Conservation (phyloP, 2,888 invertebrate species). For the Coleophora deauratella region DNA sequence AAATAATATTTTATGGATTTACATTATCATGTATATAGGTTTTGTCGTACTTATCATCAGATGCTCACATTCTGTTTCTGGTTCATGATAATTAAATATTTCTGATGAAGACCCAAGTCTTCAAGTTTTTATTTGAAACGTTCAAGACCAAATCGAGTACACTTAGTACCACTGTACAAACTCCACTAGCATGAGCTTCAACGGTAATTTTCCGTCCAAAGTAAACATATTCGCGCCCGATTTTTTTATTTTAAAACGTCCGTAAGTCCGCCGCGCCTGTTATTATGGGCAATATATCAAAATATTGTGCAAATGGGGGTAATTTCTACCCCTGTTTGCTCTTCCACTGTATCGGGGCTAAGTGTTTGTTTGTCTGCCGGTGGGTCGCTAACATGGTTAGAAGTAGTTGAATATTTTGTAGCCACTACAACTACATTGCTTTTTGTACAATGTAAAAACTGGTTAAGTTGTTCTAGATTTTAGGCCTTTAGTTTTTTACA, state of each 20-base stretch:
- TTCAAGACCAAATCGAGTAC: slow-evolving; percentile 18
- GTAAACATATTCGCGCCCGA: slow-evolving; percentile 54
- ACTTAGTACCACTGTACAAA: slow-evolving; percentile 19
- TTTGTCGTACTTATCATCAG: too few relatives aligned
- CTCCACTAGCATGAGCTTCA: slow-evolving; percentile 27
- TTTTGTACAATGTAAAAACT: too few relatives aligned
- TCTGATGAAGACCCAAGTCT: too few relatives aligned
- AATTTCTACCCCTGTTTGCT: slow-evolving; percentile 34
- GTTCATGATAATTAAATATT: too few relatives aligned
- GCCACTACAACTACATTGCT: too few relatives aligned
- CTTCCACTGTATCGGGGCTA: background rate
- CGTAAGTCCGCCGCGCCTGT: slow-evolving; percentile 35
- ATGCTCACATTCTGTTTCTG: too few relatives aligned
- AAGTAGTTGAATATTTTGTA: too few relatives aligned
- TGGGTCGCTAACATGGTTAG: background rate
- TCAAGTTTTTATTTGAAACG: too few relatives aligned
- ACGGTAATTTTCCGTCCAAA: slow-evolving; percentile 40
- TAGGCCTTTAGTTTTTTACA: too few relatives aligned
- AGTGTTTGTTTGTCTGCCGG: slow-evolving; percentile 4
- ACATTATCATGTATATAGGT: too few relatives aligned
- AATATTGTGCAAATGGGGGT: slow-evolving; percentile 56
- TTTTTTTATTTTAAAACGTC: slow-evolving; percentile 55
- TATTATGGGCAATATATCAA: slow-evolving; percentile 70
- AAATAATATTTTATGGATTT: too few relatives aligned
- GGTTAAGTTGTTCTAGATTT: too few relatives aligned